Base-by-base conservation (phyloP, 2,113 vertebrate genomes). In the Halcyon malimbica region DNA sequence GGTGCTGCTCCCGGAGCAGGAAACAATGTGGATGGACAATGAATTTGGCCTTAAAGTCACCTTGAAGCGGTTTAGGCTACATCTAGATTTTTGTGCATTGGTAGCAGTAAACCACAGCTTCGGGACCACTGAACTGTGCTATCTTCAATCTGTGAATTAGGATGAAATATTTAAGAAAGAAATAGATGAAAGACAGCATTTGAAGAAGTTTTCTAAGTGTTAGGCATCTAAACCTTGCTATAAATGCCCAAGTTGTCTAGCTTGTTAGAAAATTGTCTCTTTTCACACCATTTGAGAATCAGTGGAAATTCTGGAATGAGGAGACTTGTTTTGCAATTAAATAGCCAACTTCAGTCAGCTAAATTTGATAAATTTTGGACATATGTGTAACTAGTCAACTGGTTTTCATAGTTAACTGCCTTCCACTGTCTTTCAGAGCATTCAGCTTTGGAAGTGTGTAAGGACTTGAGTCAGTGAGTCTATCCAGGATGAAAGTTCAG, bases 11-110 rank as follows among this genome's bases (percentile, higher is more conserved):
- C 59, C 46, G 23, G 25, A 83, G 65, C 31, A 70, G n/a, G 56
- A 70, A 78, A 33, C 3, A 1, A 20, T 54, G 29, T 51, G 31
- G 25, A 18, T 42, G 60, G 64, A 48, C 44, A 48, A 28, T 42
- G 21, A 28, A 62, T 83, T 80, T 73, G 64, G 46, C 89, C 77
- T 94, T 37, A 87, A 59, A 51, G 20, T 93, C 28, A 25, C 50
- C 64, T 77, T 59, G 51, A 46, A 63, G 51, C 53, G n/a, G 23
- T 37, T 67, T 74, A 67, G 56, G 41, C 37, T 86, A 12, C n/a
- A 16, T 46, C 19, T 70, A 46, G 54, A 21, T 11, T 28, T 2
- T 33, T 63, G 37, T n/a, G 37, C 20, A 6, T 73, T 89, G 77
- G 48, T 86, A 1, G 23, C 11, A 10, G 29, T 33, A 57, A 65